These are phyloP conservation scores for Bombus pascuorum DNA, from an alignment of 1,140 invertebrate genomes.

Conservation along the genomic window DNA sequence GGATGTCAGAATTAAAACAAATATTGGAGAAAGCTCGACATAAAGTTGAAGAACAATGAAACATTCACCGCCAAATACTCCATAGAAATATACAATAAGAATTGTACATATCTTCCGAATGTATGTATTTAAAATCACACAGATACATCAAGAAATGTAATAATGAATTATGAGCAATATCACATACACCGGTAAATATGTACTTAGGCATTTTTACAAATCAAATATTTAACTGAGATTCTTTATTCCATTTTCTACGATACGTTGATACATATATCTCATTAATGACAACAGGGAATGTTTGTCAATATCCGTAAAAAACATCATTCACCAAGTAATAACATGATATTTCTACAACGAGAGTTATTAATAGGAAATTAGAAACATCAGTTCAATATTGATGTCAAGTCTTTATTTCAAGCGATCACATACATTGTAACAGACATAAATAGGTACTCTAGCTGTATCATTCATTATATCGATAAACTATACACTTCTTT, in stretches of 20 bases:
- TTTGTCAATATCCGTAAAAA: not conserved
- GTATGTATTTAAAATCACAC: not conserved
- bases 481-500: constrained; percentile 67
- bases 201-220: not conserved
- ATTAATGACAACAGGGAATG: not conserved
- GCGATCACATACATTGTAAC: constrained; percentile 75
- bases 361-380: not conserved
- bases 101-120: constrained; percentile 13
- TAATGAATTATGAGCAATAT: constrained; percentile 13
- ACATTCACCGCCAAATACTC: constrained; percentile 21
- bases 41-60: constrained; percentile 81
- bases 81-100: not conserved
- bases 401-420: constrained; percentile 74
- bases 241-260: not conserved
- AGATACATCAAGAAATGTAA: not conserved
- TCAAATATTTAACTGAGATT: constrained; percentile 20
- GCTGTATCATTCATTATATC: constrained; percentile 62
- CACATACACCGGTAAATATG: not conserved
- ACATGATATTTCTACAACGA: not conserved
- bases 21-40: constrained; percentile 86
- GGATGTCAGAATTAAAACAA: constrained; percentile 86
- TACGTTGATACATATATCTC: not conserved
- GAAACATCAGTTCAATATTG: constrained; percentile 34
- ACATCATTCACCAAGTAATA: not conserved
- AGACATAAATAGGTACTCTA: constrained; percentile 73